phyloP scores from a whole-genome alignment of 2,113 vertebrate genomes.

The Lichenostomus cassidix region DNA sequence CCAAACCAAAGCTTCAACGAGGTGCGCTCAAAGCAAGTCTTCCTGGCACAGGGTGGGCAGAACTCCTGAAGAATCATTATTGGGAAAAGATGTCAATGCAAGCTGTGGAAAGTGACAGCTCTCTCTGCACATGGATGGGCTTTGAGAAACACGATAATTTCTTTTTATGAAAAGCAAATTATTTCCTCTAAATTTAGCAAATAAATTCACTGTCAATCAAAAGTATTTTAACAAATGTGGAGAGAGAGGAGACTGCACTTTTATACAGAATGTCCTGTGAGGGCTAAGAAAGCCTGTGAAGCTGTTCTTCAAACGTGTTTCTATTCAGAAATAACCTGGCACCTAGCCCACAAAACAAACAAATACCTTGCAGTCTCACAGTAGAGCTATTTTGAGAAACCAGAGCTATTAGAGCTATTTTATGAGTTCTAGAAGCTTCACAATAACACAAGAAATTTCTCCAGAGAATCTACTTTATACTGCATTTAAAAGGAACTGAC shows the following conservation, averaged over 20 bases:
- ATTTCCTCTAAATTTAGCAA: background rate
- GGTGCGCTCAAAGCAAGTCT: background rate
- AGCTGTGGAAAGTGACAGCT: background rate
- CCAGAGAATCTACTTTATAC: background rate
- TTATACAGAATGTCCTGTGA: background rate
- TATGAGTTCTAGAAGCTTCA: constrained; percentile 21
- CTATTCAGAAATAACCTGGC: background rate
- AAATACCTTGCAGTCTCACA: constrained; percentile 12
- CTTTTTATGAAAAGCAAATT: background rate
- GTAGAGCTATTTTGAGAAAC: constrained; percentile 2
- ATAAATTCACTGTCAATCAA: background rate
- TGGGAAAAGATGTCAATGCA: background rate
- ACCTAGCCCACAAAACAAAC: constrained; percentile 5
- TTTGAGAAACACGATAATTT: background rate
- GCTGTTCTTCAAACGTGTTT: background rate
- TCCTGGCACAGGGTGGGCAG: background rate
- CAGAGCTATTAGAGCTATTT: background rate
- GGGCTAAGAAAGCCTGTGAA: background rate
- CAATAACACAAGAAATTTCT: background rate
- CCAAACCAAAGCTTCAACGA: background rate
- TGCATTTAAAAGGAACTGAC: background rate
- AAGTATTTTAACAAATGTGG: background rate
- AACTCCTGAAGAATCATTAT: rapidly evolving
- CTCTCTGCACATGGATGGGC: background rate
- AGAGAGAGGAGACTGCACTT: background rate